These are phyloP conservation scores for Lagocephalus sceleratus DNA, from an alignment of 2,797 vertebrate species.

Conservation along the genomic window DNA sequence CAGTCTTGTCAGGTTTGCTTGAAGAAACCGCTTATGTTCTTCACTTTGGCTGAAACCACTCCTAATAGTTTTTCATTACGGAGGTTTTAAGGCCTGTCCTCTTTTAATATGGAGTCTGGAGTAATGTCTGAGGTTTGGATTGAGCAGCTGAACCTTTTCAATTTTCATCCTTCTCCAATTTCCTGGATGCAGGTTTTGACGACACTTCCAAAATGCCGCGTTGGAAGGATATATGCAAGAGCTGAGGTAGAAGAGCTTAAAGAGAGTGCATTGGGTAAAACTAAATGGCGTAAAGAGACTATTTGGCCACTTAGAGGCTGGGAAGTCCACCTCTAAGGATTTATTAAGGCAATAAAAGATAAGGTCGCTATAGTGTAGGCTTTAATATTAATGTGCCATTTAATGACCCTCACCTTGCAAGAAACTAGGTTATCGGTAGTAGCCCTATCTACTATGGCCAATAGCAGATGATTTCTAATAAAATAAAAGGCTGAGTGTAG, in stretches of 20 bases:
- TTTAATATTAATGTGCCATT: slow-evolving; percentile 75
- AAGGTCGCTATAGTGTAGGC: slow-evolving; percentile 74
- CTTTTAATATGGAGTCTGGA: slow-evolving; percentile 18
- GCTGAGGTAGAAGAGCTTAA: slow-evolving; percentile 36
- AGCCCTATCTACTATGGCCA: slow-evolving; percentile 37
- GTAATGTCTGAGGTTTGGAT: slow-evolving; percentile 17
- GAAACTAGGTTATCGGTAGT: slow-evolving; percentile 58
- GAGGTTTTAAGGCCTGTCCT: neutral
- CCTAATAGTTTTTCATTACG: neutral
- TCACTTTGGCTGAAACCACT: neutral
- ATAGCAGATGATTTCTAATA: slow-evolving; percentile 46
- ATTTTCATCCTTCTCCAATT: slow-evolving; percentile 5
- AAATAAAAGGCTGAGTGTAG: slow-evolving; percentile 14
- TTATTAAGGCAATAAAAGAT: slow-evolving; percentile 73
- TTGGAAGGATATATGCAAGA: slow-evolving; percentile 49
- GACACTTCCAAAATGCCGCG: slow-evolving; percentile 33
- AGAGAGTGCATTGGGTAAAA: slow-evolving; percentile 35
- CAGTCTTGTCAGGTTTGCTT: no score
- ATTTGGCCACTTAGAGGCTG: slow-evolving; percentile 51
- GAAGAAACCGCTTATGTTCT: neutral
- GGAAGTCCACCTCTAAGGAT: slow-evolving; percentile 56
- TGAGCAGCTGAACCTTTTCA: slow-evolving; percentile 11
- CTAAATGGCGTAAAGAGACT: slow-evolving; percentile 32
- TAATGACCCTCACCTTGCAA: slow-evolving; percentile 60
- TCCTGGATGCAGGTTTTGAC: slow-evolving; percentile 17